Evolutionary conservation across 1,140 invertebrate species (phyloP).

Genomic region (Acromyrmex charruanus): DNA sequence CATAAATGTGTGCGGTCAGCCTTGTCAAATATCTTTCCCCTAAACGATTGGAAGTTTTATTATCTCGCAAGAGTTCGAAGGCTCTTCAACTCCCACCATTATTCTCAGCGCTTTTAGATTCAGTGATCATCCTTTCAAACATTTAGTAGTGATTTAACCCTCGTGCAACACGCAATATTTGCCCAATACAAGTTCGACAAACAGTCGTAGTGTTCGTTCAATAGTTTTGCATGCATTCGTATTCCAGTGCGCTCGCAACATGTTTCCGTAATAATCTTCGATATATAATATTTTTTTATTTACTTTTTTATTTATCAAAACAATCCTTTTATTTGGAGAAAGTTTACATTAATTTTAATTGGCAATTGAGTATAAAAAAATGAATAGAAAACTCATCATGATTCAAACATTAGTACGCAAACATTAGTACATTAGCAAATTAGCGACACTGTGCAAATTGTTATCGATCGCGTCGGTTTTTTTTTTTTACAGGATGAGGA

Average conservation of each 20-base stretch:
- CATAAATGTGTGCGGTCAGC: neutral
- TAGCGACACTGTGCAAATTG: neutral
- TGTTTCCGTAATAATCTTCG: slow-evolving; percentile 1
- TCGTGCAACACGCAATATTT: neutral
- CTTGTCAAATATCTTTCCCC: slow-evolving; percentile 20
- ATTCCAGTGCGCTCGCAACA: too few species aligned
- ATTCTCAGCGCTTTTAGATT: slow-evolving; percentile 33
- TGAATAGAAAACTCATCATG: neutral
- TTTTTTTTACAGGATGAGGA: slow-evolving; percentile 81
- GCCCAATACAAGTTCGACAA: neutral
- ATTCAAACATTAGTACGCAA: neutral
- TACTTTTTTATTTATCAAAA: neutral
- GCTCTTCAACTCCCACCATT: slow-evolving; percentile 12
- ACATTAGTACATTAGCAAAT: too few species aligned
- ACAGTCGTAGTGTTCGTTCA: neutral
- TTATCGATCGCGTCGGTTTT: slow-evolving; percentile 3
- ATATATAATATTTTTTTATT: neutral
- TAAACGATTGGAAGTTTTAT: slow-evolving; percentile 17
- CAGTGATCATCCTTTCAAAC: slow-evolving; percentile 22
- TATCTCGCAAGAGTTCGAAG: slow-evolving; percentile 10
- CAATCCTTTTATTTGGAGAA: neutral
- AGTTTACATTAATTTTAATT: neutral
- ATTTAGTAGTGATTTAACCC: slow-evolving; percentile 68
- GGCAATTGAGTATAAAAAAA: neutral
- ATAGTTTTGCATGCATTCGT: neutral